Conservation (phyloP, 2,113 vertebrate species). For the Burhinus oedicnemus region DNA sequence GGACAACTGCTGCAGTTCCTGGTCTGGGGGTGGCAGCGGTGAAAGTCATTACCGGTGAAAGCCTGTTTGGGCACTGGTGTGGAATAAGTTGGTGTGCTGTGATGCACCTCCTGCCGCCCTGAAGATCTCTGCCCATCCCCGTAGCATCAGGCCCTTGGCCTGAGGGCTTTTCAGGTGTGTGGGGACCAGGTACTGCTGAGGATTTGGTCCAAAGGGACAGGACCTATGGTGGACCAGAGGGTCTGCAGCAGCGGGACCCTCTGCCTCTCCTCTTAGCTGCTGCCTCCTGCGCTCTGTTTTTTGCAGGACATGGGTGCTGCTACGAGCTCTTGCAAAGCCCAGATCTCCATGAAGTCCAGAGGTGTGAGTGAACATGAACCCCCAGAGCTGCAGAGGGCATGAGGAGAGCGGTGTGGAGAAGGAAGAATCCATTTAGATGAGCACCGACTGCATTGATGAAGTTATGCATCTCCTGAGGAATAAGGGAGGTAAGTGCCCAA, state of each 20-base stretch:
- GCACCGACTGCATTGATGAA: background rate
- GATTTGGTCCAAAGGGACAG: background rate
- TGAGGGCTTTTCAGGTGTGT: background rate
- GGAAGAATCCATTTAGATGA: background rate
- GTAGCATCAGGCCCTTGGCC: background rate
- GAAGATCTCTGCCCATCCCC: background rate
- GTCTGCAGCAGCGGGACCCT: background rate
- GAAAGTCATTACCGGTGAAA: background rate
- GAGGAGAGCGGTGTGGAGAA: background rate
- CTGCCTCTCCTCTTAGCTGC: background rate
- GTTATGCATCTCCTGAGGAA: background rate
- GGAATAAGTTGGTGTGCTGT: rapidly evolving
- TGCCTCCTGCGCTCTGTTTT: background rate
- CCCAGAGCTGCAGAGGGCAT: background rate
- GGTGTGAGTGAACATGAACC: background rate
- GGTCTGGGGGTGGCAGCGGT: rapidly evolving
- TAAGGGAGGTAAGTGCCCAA: background rate
- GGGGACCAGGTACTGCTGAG: too few species aligned
- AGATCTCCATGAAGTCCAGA: background rate
- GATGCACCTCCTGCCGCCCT: background rate
- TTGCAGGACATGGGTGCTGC: background rate
- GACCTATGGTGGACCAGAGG: background rate
- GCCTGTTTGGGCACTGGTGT: background rate
- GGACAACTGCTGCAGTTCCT: background rate
- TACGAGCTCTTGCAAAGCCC: background rate